Evolutionary conservation across 92 coral and sea anemone genomes (phyloP).

Genomic region (Hydrozoanthus gracilis): DNA sequence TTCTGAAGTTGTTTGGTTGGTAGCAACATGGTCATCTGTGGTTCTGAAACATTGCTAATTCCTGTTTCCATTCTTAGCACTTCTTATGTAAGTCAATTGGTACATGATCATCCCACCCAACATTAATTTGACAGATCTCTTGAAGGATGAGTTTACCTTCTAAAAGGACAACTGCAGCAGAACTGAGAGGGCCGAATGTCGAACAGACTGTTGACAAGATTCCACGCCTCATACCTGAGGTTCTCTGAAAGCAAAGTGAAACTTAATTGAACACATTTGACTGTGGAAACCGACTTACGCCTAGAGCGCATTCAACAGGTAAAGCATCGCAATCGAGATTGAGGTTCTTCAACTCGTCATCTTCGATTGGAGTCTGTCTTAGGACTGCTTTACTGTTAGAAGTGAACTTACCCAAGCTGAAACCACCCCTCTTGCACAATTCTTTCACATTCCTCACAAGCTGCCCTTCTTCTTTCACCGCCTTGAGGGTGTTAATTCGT

Average conservation of each 20-base stretch:
- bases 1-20: background rate
- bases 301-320: constrained; percentile 34
- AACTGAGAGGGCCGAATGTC: constrained; percentile 18
- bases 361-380: background rate
- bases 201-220: constrained; percentile 15
- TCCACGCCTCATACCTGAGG: constrained; percentile 1
- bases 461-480: background rate
- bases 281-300: constrained; percentile 22
- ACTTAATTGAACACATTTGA: background rate
- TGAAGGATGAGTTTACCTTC: constrained; percentile 23
- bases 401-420: constrained; percentile 41
- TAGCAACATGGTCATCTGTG: background rate
- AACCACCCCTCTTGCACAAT: constrained; percentile 22
- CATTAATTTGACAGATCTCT: background rate
- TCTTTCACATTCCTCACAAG: background rate
- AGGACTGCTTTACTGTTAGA: constrained; percentile 29
- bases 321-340: constrained; percentile 7
- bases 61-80: background rate
- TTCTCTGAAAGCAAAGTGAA: constrained; percentile 8
- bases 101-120: constrained; percentile 5
- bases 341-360: constrained; percentile 4
- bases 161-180: background rate
- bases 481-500: too few species aligned
- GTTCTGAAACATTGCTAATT: background rate
- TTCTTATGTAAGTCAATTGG: background rate